Evolutionary conservation across 2,113 vertebrate genomes (phyloP).

Genomic region (Rattus norvegicus): GRCr8 NC_086032.1:68009001-68009500

Average conservation of each 20-base stretch:
- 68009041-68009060: not conserved
- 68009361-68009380: not conserved
- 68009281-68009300: not conserved
- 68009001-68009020: slow-evolving; percentile 6
- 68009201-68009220: not conserved
- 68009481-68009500: not conserved
- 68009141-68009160: not conserved
- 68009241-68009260: not conserved
- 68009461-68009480: not conserved
- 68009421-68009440: not conserved
- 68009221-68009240: not conserved
- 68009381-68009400: not conserved
- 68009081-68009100: not conserved
- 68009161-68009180: too few species aligned
- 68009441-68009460: not conserved
- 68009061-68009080: not conserved
- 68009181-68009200: not conserved
- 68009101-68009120: not conserved
- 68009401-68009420: too few species aligned
- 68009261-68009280: too few species aligned
- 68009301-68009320: not conserved
- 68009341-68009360: not conserved
- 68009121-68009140: too few species aligned
- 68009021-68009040: not conserved
- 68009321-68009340: not conserved